Base-by-base conservation (phyloP, 2,888 invertebrate genomes). In the Cryptocheilus praepositus region DNA sequence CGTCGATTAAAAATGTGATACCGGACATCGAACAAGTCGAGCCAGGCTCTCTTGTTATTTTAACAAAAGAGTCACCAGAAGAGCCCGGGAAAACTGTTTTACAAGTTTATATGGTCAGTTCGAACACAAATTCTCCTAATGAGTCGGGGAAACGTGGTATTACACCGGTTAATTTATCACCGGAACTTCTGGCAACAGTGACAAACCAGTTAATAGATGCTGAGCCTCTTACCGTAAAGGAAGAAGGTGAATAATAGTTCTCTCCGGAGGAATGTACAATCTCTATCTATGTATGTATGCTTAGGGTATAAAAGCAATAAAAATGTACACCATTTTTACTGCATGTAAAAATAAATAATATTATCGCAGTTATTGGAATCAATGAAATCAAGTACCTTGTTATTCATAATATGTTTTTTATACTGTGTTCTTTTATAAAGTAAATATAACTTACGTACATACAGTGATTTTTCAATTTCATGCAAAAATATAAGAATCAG, bases 41-140 rank as follows among this genome's bases (percentile, higher is more conserved):
- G 71, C 90, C 91, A 0, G 91, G 91, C 45, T 90, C 90, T 61
- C 67, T 91, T 77, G 85, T 92, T 84, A 81, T 93, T 85, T 63
- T 92, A 78, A 76, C 90, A 64, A 85, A 86, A 83, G 81, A 88
- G 82, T 79, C 90, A 79, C 28, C 90, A 80, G 80, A 89, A 63
- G 81, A 91, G 86, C 88, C 90, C 64, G 71, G 84, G 15, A 83
- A 86, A 68, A 86, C 82, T 52, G 83, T 89, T n/a, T 85, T 89
- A 51, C 89, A 90, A 80, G 89, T 91, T 62, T 91, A 89, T 67
- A 90, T 91, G 89, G 90, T 90, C 8, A 89, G 89, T 36, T 86
- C 89, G 0, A 82, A 84, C 56, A 44, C 76, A 7, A 78, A 85
- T 36, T 51, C 70, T 0, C 52, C 70, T 15, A 69, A 76, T 36